Base-by-base conservation (phyloP, 2,113 vertebrate species). In the Anser brachyrhynchus region DNA sequence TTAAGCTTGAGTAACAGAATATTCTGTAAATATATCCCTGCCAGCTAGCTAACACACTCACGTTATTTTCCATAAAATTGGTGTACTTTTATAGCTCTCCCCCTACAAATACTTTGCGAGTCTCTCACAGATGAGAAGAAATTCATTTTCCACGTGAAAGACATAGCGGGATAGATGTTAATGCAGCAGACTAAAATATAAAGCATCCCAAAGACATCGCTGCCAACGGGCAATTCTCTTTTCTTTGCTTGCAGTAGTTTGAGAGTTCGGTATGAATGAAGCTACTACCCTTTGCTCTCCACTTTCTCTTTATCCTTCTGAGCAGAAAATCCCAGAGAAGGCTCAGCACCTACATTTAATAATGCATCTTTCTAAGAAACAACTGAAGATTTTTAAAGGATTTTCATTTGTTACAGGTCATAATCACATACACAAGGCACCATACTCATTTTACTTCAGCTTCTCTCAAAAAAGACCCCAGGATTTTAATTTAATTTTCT, bases 241-340 rank as follows among this genome's bases (percentile, higher is more conserved):
- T 72, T 89, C 46, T 90, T 79, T 37, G 55, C 41, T 59, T 79
- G 51, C 39, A 89, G 66, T 17, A 85, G 49, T 77, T 8, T 88
- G 43, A 77, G 21, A 73, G 39, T 31, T 43, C 65, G 31, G 35
- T 52, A 76, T 55, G 89, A 92, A 72, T 31, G 14, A 86, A 92
- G 25, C 61, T 58, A 62, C 33, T 35, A 79, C 18, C 8, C 28
- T 19, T 58, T 94, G 37, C 58, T 78, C 59, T 69, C 25, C 28
- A 25, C 39, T 46, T 91, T 79, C 78, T 80, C 29, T 85, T 94
- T 91, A 90, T 71, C 11, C 58, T 77, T 51, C 28, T 67, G 73
- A 88, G 71, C 62, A 93, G 52, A 21, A 92, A 93, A 81, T 59
- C 69, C 54, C 72, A 94, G 67, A 91, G 43, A 77, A 61, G 17